Evolutionary conservation across 2,888 invertebrate genomes (phyloP).

Genomic region (Chironomus riparius): DNA sequence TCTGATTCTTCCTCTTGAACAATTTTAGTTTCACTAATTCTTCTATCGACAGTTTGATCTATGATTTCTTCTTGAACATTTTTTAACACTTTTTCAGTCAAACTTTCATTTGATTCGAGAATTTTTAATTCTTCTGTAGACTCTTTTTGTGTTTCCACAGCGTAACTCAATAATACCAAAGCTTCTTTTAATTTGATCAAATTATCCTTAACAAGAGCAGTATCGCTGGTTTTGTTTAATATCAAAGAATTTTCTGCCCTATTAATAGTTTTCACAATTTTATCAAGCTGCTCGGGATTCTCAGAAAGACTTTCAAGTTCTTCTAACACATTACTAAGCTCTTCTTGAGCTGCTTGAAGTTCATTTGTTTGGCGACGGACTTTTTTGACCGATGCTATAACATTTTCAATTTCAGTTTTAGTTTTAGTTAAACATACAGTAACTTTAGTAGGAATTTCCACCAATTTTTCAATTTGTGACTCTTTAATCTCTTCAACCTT

Average conservation of each 20-base stretch:
- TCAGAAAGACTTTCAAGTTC: constrained; percentile 5
- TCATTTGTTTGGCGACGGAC: neutral
- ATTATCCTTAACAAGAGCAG: constrained; percentile 11
- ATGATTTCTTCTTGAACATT: neutral
- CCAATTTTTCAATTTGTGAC: no score
- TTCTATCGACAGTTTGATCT: neutral
- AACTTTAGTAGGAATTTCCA: no score
- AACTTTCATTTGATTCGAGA: neutral
- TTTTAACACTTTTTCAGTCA: neutral
- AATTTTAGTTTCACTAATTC: constrained; percentile 3
- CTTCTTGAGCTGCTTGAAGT: constrained; percentile 16
- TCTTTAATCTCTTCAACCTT: neutral
- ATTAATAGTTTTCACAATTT: constrained; percentile 19
- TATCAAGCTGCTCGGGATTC: constrained; percentile 20
- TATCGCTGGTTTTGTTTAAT: constrained; percentile 20
- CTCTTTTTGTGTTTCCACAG: constrained; percentile 13
- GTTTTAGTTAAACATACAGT: neutral
- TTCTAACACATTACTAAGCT: constrained; percentile 25
- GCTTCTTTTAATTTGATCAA: constrained; percentile 21
- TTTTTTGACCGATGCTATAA: neutral
- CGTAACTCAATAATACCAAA: neutral
- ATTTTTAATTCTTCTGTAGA: neutral
- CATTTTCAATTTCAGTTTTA: constrained; percentile 1
- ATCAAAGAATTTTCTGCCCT: constrained; percentile 7
- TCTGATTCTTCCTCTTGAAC: no score